Evolutionary conservation across 1,140 invertebrate species (phyloP).

Genomic region (Drosophila bifasciata): DNA sequence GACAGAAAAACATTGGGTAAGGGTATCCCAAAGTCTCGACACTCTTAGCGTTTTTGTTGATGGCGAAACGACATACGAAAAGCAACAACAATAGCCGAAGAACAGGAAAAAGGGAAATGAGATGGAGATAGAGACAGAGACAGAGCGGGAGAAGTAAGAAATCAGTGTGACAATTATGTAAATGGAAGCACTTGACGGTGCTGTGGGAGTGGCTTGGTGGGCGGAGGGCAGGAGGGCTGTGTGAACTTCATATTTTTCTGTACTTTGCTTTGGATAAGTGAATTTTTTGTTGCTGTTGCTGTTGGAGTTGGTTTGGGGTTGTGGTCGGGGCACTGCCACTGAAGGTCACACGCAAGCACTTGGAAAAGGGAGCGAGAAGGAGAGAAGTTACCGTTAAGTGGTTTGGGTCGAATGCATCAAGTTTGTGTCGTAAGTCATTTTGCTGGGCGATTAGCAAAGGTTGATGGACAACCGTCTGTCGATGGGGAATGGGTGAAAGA

Average conservation of each 20-base stretch:
- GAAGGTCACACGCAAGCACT: conserved; percentile 60
- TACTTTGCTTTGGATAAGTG: conserved; percentile 58
- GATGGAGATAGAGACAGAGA: conserved; percentile 4
- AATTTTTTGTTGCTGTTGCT: conserved; percentile 53
- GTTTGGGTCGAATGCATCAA: conserved; percentile 65
- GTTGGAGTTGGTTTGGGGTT: conserved; percentile 20
- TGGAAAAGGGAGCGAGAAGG: conserved; percentile 1
- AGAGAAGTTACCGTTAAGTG: conserved; percentile 68
- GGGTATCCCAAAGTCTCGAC: too few species aligned
- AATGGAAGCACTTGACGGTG: conserved; percentile 70
- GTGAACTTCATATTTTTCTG: not conserved
- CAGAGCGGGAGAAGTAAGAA: conserved; percentile 34
- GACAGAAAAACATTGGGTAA: too few species aligned
- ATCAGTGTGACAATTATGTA: conserved; percentile 80
- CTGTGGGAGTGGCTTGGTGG: conserved; percentile 46
- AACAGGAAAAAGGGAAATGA: not conserved
- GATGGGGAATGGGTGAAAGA: too few species aligned
- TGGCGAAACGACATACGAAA: conserved; percentile 35
- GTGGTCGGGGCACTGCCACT: conserved; percentile 30
- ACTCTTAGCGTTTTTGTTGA: conserved; percentile 38
- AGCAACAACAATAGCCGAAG: conserved; percentile 1
- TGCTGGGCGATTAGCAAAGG: conserved; percentile 40
- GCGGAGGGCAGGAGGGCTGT: too few species aligned
- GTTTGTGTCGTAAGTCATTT: conserved; percentile 75
- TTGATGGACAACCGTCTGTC: not conserved